Evolutionary conservation across 2,113 vertebrate species (phyloP).

Genomic region (Pao palembangensis): DNA sequence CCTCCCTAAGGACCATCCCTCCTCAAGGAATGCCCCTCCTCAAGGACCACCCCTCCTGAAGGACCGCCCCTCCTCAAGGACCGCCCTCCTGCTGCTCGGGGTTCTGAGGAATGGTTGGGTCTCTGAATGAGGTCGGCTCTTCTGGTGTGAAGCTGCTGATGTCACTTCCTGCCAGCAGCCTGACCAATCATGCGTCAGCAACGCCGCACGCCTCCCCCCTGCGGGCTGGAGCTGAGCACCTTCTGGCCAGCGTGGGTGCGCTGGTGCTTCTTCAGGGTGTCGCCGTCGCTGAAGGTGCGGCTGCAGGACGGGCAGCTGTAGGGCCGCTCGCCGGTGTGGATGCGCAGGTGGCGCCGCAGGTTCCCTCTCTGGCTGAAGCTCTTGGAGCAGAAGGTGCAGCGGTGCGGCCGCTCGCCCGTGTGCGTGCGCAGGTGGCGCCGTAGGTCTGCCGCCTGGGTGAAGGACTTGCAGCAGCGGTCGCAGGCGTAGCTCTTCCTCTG

Average conservation of each 20-base stretch:
- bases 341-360: conserved; percentile 69
- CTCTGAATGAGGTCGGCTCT: too few species aligned
- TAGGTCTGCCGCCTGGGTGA: conserved; percentile 73
- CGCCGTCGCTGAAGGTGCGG: conserved; percentile 67
- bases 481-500: conserved; percentile 69
- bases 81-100: too few species aligned
- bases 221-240: conserved; percentile 44
- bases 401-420: conserved; percentile 73
- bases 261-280: conserved; percentile 71
- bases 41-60: too few species aligned
- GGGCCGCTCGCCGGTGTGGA: conserved; percentile 72
- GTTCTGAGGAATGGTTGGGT: too few species aligned
- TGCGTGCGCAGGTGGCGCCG: conserved; percentile 76
- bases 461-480: conserved; percentile 74
- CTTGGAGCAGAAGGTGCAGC: conserved; percentile 74
- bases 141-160: too few species aligned
- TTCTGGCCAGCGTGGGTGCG: conserved; percentile 64
- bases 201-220: conserved; percentile 56
- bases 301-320: conserved; percentile 69
- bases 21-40: too few species aligned
- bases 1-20: too few species aligned
- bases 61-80: too few species aligned
- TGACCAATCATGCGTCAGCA: conserved; percentile 27
- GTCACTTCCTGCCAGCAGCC: too few species aligned
- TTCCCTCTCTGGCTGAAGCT: conserved; percentile 75